These are phyloP conservation scores for Echinops telfairi DNA, from an alignment of 2,113 vertebrate species.

Conservation along the genomic window DNA sequence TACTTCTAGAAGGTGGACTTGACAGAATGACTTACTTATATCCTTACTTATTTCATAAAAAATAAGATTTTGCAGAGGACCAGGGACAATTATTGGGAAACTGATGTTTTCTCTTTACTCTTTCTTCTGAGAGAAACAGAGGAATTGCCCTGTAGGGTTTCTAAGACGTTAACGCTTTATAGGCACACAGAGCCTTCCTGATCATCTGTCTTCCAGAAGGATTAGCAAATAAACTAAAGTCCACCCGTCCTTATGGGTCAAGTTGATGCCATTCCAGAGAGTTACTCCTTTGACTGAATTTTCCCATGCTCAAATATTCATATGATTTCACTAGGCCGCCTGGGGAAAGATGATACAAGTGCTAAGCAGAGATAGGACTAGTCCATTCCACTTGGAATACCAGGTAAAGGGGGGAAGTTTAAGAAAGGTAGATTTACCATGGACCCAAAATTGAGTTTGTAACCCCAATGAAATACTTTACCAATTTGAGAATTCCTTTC, in stretches of 20 bases:
- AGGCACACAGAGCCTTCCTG: too few relatives aligned
- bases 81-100: conserved; percentile 61
- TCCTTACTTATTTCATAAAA: conserved; percentile 51
- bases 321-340: conserved; percentile 17
- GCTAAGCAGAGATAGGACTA: background rate
- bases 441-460: background rate
- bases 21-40: conserved; percentile 16
- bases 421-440: conserved; percentile 12
- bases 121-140: background rate
- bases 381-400: background rate
- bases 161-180: too few relatives aligned
- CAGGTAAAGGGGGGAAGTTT: background rate
- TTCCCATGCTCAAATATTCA: conserved; percentile 4
- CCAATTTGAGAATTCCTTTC: conserved; percentile 2
- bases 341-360: background rate
- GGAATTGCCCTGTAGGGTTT: too few relatives aligned
- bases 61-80: conserved; percentile 33
- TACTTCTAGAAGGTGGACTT: background rate
- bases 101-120: background rate
- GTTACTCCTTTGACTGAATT: conserved; percentile 1
- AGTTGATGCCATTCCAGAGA: conserved; percentile 26
- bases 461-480: background rate
- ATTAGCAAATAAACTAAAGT: conserved; percentile 31
- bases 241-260: background rate
- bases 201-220: background rate